A percentile compares a stretch with the other conserved stretches of the same genome.
These are phyloP conservation scores for Brevimyrus niger DNA, from an alignment of 2,113 vertebrate species.

Conservation along the genomic window DNA sequence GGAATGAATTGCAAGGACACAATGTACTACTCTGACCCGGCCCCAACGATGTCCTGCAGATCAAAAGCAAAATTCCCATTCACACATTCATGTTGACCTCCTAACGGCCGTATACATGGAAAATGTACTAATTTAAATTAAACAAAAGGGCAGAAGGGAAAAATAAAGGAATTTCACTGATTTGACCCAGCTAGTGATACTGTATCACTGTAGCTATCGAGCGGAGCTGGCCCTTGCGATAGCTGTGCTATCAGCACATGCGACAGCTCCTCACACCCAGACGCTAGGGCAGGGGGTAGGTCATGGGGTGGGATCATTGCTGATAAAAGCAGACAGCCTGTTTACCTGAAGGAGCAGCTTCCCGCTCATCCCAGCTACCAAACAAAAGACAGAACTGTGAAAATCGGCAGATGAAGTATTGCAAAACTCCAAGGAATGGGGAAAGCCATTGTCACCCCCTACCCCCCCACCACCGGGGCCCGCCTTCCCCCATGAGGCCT, in stretches of 20 bases:
- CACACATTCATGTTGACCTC: background rate
- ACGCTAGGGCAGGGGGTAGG: background rate
- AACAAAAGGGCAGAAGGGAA: background rate
- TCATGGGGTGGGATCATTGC: background rate
- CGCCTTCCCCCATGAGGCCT: background rate
- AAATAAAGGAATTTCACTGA: background rate
- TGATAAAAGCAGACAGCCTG: constrained; percentile 15
- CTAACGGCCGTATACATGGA: background rate
- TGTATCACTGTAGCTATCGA: background rate
- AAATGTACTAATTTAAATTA: background rate
- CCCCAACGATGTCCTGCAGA: background rate
- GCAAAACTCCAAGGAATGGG: background rate
- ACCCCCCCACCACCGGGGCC: background rate
- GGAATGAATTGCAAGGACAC: background rate
- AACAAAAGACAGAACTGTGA: background rate
- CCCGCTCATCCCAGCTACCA: background rate
- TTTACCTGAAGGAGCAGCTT: constrained; percentile 3
- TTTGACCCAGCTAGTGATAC: background rate
- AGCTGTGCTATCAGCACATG: background rate
- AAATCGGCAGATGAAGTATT: constrained; percentile 2
- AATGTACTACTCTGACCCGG: background rate
- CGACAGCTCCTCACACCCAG: background rate
- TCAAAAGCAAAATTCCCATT: background rate
- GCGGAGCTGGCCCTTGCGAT: background rate
- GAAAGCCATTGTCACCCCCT: background rate